Conservation (phyloP, 2,888 invertebrate species). For the Zaprionus lineosus region DNA sequence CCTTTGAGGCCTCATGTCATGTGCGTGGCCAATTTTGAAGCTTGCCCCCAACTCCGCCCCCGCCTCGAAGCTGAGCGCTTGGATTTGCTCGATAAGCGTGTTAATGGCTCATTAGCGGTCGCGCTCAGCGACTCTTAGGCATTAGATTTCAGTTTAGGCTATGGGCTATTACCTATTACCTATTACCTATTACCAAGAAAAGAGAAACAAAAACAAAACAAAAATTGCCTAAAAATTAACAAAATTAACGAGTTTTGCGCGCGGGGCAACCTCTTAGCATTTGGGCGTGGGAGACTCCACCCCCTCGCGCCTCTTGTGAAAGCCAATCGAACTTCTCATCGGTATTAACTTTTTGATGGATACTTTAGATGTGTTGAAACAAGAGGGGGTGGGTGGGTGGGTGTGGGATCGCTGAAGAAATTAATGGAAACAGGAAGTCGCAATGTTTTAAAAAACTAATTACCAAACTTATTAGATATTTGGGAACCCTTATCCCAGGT, state of each 20-base stretch:
- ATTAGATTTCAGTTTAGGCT: slow-evolving; percentile 12
- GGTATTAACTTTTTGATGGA: too few relatives aligned
- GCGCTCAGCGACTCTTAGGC: slow-evolving; percentile 19
- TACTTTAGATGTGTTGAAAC: too few relatives aligned
- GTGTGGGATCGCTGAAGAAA: too few relatives aligned
- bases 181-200: too few relatives aligned
- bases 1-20: slow-evolving; percentile 40
- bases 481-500: too few relatives aligned
- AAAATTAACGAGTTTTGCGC: slow-evolving; percentile 32
- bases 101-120: slow-evolving; percentile 71
- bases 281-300: slow-evolving; percentile 54
- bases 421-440: slow-evolving; percentile 43
- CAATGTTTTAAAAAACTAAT: slow-evolving; percentile 33
- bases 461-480: too few relatives aligned
- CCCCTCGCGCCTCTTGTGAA: slow-evolving; percentile 7
- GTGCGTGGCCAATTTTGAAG: slow-evolving; percentile 63
- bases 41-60: slow-evolving; percentile 8
- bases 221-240: slow-evolving; percentile 46
- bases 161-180: slow-evolving; percentile 56
- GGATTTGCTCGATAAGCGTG: slow-evolving; percentile 63
- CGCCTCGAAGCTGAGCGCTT: slow-evolving; percentile 2
- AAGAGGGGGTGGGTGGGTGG: too few relatives aligned
- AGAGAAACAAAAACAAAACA: neutral
- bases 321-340: slow-evolving; percentile 34
- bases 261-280: slow-evolving; percentile 15